Evolutionary conservation across 2,888 invertebrate genomes (phyloP).

Genomic region (Omphaloscelis lunosa): DNA sequence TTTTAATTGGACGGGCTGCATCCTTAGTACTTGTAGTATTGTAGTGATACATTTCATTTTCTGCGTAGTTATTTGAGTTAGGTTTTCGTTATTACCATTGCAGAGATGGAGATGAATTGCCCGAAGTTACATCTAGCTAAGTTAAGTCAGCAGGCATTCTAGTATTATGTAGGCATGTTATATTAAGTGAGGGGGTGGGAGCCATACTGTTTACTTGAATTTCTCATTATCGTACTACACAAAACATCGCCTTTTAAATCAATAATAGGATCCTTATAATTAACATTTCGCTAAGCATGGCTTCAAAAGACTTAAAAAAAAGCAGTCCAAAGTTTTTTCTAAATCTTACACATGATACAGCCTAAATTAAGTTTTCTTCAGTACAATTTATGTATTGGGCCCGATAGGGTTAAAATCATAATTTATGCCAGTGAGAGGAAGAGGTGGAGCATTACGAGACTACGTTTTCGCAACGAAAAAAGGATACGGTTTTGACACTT

Average conservation of each 20-base stretch:
- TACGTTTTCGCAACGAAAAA: background rate
- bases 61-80: constrained; percentile 3
- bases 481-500: too few species aligned
- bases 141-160: background rate
- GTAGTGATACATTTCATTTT: background rate
- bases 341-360: background rate
- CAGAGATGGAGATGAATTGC: background rate
- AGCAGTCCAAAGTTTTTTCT: too few species aligned
- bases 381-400: too few species aligned
- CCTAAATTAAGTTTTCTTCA: background rate
- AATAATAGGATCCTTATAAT: background rate
- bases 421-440: background rate
- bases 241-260: background rate
- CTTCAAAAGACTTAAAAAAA: background rate
- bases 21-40: background rate
- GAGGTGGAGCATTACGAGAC: background rate
- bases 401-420: background rate
- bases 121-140: background rate
- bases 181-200: background rate
- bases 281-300: background rate
- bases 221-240: background rate
- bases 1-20: constrained; percentile 22
- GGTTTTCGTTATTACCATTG: background rate
- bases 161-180: background rate
- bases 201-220: background rate